Percentiles rank a stretch among this genome's conserved stretches.
Conservation (phyloP, 2,888 invertebrate species). For the Calliphora vomitoria region DNA sequence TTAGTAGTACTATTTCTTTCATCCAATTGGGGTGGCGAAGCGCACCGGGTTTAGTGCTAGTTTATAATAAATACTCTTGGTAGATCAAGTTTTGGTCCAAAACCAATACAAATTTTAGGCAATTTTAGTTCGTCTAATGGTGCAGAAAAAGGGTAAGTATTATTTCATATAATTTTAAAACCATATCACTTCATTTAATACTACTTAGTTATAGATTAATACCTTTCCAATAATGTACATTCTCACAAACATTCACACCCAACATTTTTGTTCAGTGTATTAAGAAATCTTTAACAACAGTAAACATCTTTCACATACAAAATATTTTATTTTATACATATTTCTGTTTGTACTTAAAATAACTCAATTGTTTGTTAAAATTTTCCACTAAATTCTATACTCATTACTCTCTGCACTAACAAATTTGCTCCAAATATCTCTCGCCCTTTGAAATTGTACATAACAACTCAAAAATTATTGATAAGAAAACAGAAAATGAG, state of each 20-base stretch:
- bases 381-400: constrained; percentile 11
- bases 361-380: constrained; percentile 23
- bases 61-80: no score
- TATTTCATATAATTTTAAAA: no score
- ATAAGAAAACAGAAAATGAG: constrained; percentile 39
- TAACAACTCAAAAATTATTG: neutral
- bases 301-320: neutral
- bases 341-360: neutral
- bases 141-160: neutral
- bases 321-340: neutral
- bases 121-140: neutral
- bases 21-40: no score
- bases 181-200: no score
- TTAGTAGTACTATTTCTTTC: no score
- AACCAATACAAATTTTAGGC: no score
- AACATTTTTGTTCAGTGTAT: neutral
- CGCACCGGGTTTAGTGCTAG: no score
- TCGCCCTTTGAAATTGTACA: constrained; percentile 36
- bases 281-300: neutral
- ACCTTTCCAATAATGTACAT: no score
- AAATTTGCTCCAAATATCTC: constrained; percentile 9
- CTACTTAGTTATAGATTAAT: no score
- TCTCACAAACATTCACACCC: no score
- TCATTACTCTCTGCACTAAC: constrained; percentile 7
- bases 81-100: no score